Conservation (phyloP, 1,140 invertebrate genomes). For the Plectus sambesii region DNA sequence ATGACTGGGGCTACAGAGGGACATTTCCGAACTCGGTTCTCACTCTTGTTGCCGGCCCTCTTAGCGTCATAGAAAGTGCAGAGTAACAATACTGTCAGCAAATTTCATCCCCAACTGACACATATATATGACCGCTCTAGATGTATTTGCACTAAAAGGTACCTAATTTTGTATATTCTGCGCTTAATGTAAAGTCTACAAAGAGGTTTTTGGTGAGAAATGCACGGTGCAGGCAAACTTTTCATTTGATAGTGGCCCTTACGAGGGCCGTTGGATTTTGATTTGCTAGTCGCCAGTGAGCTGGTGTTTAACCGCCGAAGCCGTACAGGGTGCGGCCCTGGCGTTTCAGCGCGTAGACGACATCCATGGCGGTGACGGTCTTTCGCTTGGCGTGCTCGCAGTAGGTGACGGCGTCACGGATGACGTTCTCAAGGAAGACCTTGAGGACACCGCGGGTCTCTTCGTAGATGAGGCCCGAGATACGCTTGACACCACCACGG, state of each 20-base stretch:
- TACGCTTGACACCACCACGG: constrained; percentile 63
- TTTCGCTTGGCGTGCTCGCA: constrained; percentile 70
- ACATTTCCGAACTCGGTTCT: no score
- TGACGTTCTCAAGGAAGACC: constrained; percentile 64
- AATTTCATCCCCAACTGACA: no score
- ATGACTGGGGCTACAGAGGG: no score
- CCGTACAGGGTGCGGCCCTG: constrained; percentile 61
- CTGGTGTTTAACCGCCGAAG: constrained; percentile 51
- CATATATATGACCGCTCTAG: no score
- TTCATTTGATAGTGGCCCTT: constrained; percentile 5
- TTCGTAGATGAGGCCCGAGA: constrained; percentile 62
- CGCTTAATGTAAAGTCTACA: no score
- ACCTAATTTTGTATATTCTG: no score
- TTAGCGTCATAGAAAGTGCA: no score
- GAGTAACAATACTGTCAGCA: no score
- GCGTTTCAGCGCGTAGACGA: constrained; percentile 68
- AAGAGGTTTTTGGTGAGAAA: no score
- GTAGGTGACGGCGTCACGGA: constrained; percentile 67
- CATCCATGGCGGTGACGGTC: constrained; percentile 70
- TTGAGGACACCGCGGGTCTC: constrained; percentile 28
- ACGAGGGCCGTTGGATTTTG: constrained; percentile 40
- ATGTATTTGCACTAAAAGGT: no score
- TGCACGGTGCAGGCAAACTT: constrained; percentile 39
- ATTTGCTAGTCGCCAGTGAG: background rate
- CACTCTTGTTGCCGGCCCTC: no score